phyloP scores from a whole-genome alignment of 2,888 invertebrate genomes.

The Mesopsocus fuscifrons region DNA sequence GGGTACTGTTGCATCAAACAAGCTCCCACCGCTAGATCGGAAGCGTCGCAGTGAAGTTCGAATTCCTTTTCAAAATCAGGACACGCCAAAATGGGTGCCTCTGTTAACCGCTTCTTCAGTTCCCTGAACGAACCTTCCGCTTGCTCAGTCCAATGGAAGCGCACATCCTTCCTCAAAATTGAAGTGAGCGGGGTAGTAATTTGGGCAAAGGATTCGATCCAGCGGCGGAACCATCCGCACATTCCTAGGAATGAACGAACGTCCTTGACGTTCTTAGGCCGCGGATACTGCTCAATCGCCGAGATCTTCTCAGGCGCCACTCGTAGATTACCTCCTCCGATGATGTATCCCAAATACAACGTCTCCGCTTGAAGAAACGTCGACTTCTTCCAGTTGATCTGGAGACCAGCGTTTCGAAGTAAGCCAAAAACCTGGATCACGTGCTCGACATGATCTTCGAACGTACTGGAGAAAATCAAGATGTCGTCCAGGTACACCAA shows the following conservation, averaged over 20 bases:
- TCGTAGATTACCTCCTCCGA: background rate
- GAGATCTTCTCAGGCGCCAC: background rate
- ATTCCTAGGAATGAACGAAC: conserved; percentile 9
- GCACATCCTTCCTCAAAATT: background rate
- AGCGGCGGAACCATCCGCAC: conserved; percentile 5
- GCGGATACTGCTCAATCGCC: background rate
- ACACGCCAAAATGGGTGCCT: conserved; percentile 12
- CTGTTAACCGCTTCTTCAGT: conserved; percentile 12
- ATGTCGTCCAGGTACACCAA: conserved; percentile 12
- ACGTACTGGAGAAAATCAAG: conserved; percentile 2
- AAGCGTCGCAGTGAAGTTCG: conserved; percentile 12
- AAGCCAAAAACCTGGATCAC: conserved; percentile 4
- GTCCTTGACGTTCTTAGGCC: background rate
- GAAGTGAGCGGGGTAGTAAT: conserved; percentile 11
- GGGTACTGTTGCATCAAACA: conserved; percentile 11
- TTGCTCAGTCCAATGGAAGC: conserved; percentile 9
- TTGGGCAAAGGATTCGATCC: conserved; percentile 8
- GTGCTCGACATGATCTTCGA: conserved; percentile 6
- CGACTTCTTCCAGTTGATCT: background rate
- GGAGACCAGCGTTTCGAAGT: background rate
- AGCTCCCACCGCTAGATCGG: conserved; percentile 10
- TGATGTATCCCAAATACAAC: background rate
- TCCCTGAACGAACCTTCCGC: conserved; percentile 13
- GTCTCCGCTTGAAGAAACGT: background rate
- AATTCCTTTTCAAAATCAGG: conserved; percentile 12